Evolutionary conservation across 1,140 invertebrate genomes (phyloP).

Genomic region (Camponotus pennsylvanicus): DNA sequence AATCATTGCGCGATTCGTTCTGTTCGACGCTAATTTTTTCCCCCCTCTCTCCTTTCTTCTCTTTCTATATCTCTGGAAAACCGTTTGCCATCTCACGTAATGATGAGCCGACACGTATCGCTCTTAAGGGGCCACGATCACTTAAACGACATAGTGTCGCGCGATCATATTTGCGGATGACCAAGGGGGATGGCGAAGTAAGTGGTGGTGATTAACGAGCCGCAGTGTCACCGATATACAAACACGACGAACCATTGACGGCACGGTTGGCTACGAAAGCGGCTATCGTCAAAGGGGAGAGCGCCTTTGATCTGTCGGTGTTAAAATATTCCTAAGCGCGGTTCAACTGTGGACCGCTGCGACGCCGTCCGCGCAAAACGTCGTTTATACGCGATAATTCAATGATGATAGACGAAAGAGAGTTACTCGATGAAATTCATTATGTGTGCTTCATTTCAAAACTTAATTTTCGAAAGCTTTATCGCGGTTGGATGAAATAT

Average conservation of each 20-base stretch:
- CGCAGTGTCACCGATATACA: constrained; percentile 50
- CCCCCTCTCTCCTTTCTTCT: background rate
- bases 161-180: constrained; percentile 57
- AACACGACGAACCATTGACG: constrained; percentile 46
- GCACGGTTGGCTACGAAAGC: constrained; percentile 46
- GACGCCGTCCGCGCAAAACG: constrained; percentile 5
- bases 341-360: background rate
- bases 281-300: constrained; percentile 43
- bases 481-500: background rate
- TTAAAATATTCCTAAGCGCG: constrained; percentile 62
- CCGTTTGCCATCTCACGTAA: constrained; percentile 12
- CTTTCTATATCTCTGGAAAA: background rate
- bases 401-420: background rate
- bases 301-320: constrained; percentile 61
- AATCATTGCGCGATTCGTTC: constrained; percentile 32
- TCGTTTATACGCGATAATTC: constrained; percentile 31
- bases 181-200: constrained; percentile 44
- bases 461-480: background rate
- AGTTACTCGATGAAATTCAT: background rate
- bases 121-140: background rate
- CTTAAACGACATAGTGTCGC: constrained; percentile 18
- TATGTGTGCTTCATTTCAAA: background rate
- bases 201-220: constrained; percentile 48
- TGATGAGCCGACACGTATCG: constrained; percentile 1
- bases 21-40: background rate